Evolutionary conservation across 2,888 invertebrate genomes (phyloP).

Genomic region (Euzetes globulus): DNA sequence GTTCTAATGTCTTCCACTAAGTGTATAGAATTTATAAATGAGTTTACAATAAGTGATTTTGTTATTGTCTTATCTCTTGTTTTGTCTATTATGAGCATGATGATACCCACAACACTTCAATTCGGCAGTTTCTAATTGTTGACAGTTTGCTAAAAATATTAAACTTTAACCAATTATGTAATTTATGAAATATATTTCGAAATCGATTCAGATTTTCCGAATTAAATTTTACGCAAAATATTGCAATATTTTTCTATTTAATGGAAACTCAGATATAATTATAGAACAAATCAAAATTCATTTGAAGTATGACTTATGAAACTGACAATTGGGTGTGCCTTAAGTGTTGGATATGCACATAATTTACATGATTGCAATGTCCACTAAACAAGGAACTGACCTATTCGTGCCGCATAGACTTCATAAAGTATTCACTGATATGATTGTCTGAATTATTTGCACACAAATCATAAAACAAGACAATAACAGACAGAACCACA

Average conservation of each 20-base stretch:
- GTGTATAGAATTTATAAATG: too few species aligned
- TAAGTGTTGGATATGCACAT: neutral
- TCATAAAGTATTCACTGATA: neutral
- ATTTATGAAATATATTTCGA: too few species aligned
- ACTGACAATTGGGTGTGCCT: slow-evolving; percentile 6
- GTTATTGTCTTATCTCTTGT: too few species aligned
- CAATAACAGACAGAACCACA: slow-evolving; percentile 10
- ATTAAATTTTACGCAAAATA: neutral
- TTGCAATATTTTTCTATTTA: neutral
- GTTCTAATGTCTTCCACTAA: neutral
- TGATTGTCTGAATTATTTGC: slow-evolving; percentile 12
- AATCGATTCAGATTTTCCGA: too few species aligned
- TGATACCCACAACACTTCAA: too few species aligned
- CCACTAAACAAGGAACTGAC: neutral
- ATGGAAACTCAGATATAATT: neutral
- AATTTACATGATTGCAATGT: slow-evolving; percentile 23
- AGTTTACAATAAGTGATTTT: too few species aligned
- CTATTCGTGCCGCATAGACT: neutral
- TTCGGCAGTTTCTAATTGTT: too few species aligned
- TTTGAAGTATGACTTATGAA: neutral
- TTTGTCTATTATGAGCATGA: too few species aligned
- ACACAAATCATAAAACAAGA: neutral
- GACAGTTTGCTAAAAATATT: too few species aligned
- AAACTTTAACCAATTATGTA: too few species aligned
- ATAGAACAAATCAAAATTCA: neutral